phyloP scores from a whole-genome alignment of 2,888 invertebrate species.

The Drosophila neotestacea region DNA sequence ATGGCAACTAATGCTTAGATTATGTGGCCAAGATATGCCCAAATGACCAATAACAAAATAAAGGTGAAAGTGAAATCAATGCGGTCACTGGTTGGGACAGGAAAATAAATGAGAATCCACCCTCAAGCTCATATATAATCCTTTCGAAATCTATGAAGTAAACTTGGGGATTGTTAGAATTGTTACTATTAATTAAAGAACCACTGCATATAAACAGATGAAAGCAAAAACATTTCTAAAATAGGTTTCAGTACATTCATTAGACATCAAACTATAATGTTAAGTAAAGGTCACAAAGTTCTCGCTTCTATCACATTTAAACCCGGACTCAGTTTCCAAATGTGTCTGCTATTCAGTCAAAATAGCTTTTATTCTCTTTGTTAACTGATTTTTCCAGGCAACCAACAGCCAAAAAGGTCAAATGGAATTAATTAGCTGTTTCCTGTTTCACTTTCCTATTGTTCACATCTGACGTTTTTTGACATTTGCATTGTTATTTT shows the following conservation, averaged over 20 bases:
- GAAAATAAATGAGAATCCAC: too few relatives aligned
- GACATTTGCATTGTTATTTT: conserved; percentile 18
- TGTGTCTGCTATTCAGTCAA: conserved; percentile 9
- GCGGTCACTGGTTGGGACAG: conserved; percentile 5
- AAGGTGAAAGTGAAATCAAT: conserved; percentile 45
- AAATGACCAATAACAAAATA: conserved; percentile 15
- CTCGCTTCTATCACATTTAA: neutral
- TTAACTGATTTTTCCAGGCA: conserved; percentile 42
- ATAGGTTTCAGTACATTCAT: neutral
- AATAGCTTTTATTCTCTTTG: conserved; percentile 16
- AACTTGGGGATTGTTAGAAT: neutral
- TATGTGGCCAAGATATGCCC: conserved; percentile 34
- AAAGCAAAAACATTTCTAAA: neutral
- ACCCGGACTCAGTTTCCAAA: conserved; percentile 18
- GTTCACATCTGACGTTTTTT: conserved; percentile 21
- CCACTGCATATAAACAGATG: neutral
- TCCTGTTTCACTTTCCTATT: conserved; percentile 23
- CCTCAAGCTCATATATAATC: too few relatives aligned
- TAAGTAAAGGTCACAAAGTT: neutral
- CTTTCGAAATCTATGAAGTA: neutral
- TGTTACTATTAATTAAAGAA: neutral
- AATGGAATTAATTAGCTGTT: conserved; percentile 49
- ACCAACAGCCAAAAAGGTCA: conserved; percentile 46
- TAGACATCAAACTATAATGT: conserved; percentile 8
- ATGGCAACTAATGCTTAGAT: conserved; percentile 52